These are phyloP conservation scores for Acronicta alni DNA, from an alignment of 2,888 invertebrate genomes.

Conservation along the genomic window DNA sequence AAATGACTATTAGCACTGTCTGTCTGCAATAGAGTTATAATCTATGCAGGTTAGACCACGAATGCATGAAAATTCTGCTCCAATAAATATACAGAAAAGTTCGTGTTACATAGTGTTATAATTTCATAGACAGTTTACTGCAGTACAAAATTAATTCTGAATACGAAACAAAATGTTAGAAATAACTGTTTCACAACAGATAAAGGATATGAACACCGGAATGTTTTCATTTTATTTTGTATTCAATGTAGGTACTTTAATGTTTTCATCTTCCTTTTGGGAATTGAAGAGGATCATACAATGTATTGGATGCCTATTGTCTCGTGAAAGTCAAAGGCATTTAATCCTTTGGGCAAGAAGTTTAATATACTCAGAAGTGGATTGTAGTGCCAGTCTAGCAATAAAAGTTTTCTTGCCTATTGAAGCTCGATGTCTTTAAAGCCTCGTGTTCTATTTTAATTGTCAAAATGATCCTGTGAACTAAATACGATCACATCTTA, in stretches of 20 bases:
- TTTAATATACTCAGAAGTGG: not conserved
- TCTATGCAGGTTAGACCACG: conserved; percentile 25
- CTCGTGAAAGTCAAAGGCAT: conserved; percentile 5
- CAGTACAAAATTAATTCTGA: conserved; percentile 41
- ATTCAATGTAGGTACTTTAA: conserved; percentile 31
- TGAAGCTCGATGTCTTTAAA: not conserved
- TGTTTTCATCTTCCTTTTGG: conserved; percentile 16
- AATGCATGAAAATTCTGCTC: conserved; percentile 27
- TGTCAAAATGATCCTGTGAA: too few species aligned
- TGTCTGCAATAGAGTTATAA: conserved; percentile 24
- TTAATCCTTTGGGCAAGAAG: not conserved
- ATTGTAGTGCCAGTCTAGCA: not conserved
- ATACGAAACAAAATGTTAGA: conserved; percentile 34
- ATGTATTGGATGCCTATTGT: conserved; percentile 27
- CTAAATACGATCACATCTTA: too few species aligned
- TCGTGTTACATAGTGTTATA: conserved; percentile 34
- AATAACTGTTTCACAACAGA: conserved; percentile 34
- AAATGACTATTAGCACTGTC: conserved; percentile 43
- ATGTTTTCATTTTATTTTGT: conserved; percentile 38
- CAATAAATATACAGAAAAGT: conserved; percentile 27
- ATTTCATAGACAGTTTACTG: conserved; percentile 43
- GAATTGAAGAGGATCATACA: conserved; percentile 25
- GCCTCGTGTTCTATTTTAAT: too few species aligned
- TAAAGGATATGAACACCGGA: conserved; percentile 22
- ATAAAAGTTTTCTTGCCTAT: not conserved